A percentile compares a stretch with the other conserved stretches of the same genome.
phyloP scores from a whole-genome alignment of 2,113 vertebrate genomes.

The Conger conger region DNA sequence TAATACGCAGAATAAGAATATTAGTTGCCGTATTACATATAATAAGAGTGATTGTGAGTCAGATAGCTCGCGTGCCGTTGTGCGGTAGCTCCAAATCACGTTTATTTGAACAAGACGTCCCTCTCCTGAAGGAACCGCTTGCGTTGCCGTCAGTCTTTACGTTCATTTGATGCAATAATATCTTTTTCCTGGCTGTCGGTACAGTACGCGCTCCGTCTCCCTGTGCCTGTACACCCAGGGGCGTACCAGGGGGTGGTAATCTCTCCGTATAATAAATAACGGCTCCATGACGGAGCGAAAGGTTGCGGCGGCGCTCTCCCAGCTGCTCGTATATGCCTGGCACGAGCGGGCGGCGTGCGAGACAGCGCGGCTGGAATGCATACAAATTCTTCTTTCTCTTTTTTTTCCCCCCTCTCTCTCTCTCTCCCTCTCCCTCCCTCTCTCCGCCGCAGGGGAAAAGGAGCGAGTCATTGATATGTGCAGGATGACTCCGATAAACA shows the following conservation, averaged over 20 bases:
- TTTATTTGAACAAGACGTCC: background rate
- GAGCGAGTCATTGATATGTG: conserved; percentile 75
- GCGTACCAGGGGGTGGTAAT: conserved; percentile 31
- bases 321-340: conserved; percentile 69
- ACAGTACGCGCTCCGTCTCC: conserved; percentile 20
- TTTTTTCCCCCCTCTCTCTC: too few relatives aligned
- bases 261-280: conserved; percentile 36
- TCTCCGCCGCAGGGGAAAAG: conserved; percentile 60
- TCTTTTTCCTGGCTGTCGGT: conserved; percentile 9
- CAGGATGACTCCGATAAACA: conserved; percentile 73
- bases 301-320: conserved; percentile 25
- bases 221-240: background rate
- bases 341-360: conserved; percentile 64
- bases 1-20: background rate
- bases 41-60: background rate
- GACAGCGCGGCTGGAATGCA: conserved; percentile 77
- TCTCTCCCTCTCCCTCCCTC: too few relatives aligned
- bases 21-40: background rate
- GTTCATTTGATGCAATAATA: conserved; percentile 24
- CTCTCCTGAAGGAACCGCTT: background rate
- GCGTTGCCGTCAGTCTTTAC: background rate
- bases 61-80: background rate
- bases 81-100: background rate
- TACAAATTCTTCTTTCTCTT: conserved; percentile 61
- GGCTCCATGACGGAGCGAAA: conserved; percentile 38